Evolutionary conservation across 2,113 vertebrate species (phyloP), one percentile per base, ranked within the genome.

Genomic region (Vanacampus margaritifer): DNA sequence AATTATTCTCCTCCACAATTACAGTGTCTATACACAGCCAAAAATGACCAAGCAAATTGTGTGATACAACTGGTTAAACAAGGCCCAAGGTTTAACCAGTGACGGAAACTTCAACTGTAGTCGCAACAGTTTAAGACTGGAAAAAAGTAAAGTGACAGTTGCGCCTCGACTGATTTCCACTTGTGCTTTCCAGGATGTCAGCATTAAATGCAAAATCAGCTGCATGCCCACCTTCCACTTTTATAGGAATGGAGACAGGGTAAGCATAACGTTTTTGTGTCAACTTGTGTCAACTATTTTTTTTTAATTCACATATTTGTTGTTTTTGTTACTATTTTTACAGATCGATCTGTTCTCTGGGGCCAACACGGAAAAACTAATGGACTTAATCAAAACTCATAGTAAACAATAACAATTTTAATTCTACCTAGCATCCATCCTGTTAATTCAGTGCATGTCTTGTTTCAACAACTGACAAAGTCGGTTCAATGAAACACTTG

Each of bases 141-240:
- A 4, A 32, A 32, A 32, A 32, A 32, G 4, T n/a, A 32, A 32
- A 16, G 16, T 46, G 45, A 17, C 5, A 46, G 48, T 11, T 12
- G 19, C 12, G n/a, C 3, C 36, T 39, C 41, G 0, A 69, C 16
- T 21, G 17, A 76, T 50, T 59, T 69, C 68, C 37, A n/a, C 28
- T 50, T 23, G 37, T 57, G 6, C 9, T 50, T 7, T 65, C 26
- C 68, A 99, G 96, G 96, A 98, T 0, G 85, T 98, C 23, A 90
- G 93, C 67, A 0, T 57, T 2, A 4, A 62, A 0, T 97, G 92
- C 6, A 71, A 76, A 0, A 92, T 99, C 61, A 91, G 51, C 1
- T 94, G 93, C 83, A 98, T 98, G 95, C 97, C 97, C 41, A 99
- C 96, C 0, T 98, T 99, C 89, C 90, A 93, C 0, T 98, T 96